phyloP scores from a whole-genome alignment of 1,140 invertebrate genomes.

The Lethocerus indicus region DNA sequence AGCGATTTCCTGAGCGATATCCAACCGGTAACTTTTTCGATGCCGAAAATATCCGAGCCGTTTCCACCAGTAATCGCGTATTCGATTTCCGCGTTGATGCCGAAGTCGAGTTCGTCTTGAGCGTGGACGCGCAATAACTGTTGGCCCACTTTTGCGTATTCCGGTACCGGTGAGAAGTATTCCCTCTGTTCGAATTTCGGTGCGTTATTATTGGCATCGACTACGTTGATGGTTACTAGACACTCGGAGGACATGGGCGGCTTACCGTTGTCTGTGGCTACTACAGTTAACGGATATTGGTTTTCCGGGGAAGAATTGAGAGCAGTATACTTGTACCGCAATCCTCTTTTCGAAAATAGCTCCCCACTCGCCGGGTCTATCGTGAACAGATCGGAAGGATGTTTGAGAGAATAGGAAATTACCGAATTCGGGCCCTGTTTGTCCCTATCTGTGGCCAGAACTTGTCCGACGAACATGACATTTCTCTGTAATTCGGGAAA shows the following conservation, averaged over 20 bases:
- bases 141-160: constrained; percentile 50
- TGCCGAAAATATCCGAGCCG: constrained; percentile 53
- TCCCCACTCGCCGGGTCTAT: constrained; percentile 81
- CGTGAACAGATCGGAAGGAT: constrained; percentile 77
- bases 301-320: constrained; percentile 70
- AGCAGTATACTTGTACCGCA: constrained; percentile 66
- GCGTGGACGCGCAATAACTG: constrained; percentile 54
- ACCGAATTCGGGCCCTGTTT: constrained; percentile 89
- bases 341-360: constrained; percentile 64
- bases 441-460: constrained; percentile 72
- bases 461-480: constrained; percentile 71
- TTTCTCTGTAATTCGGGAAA: constrained; percentile 68
- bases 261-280: constrained; percentile 84
- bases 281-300: constrained; percentile 61
- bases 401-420: constrained; percentile 77
- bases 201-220: constrained; percentile 78
- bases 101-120: constrained; percentile 57
- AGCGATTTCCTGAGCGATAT: constrained; percentile 48
- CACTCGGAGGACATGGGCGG: constrained; percentile 76
- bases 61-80: constrained; percentile 65
- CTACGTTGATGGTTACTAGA: constrained; percentile 68
- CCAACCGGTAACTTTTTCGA: constrained; percentile 62
- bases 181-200: constrained; percentile 56
- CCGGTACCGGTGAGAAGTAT: constrained; percentile 68
- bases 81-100: constrained; percentile 72